Evolutionary conservation across 2,888 invertebrate genomes (phyloP).

Genomic region (Choreutis nemorana): DNA sequence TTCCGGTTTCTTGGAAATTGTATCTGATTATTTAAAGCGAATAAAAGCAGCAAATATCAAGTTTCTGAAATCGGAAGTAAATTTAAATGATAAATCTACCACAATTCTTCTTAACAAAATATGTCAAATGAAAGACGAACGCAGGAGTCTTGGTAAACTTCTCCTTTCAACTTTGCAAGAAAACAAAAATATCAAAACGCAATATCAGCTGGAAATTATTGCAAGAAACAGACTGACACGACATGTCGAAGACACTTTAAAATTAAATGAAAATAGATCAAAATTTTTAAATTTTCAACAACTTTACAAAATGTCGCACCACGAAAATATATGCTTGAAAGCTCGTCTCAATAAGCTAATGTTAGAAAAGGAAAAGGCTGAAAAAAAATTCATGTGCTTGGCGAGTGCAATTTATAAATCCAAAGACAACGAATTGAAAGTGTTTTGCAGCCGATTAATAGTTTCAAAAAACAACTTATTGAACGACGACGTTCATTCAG

Average conservation of each 20-base stretch:
- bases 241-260: constrained; percentile 33
- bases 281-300: constrained; percentile 40
- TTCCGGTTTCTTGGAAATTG: too few species aligned
- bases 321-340: constrained; percentile 45
- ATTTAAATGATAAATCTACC: too few species aligned
- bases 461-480: constrained; percentile 36
- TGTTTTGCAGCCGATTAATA: constrained; percentile 38
- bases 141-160: constrained; percentile 31
- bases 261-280: constrained; percentile 31
- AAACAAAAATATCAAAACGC: constrained; percentile 38
- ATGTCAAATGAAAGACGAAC: constrained; percentile 31
- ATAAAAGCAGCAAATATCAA: too few species aligned
- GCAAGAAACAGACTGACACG: constrained; percentile 33
- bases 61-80: too few species aligned
- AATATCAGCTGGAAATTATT: constrained; percentile 32
- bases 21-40: too few species aligned
- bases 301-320: constrained; percentile 35
- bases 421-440: constrained; percentile 34
- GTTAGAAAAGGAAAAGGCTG: constrained; percentile 33
- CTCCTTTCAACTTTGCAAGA: constrained; percentile 36
- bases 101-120: too few species aligned
- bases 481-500: constrained; percentile 30
- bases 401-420: constrained; percentile 38
- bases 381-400: constrained; percentile 32
- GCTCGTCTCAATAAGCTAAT: constrained; percentile 29